Evolutionary conservation across 2,888 invertebrate genomes (phyloP).

Genomic region (Argyresthia goedartella): DNA sequence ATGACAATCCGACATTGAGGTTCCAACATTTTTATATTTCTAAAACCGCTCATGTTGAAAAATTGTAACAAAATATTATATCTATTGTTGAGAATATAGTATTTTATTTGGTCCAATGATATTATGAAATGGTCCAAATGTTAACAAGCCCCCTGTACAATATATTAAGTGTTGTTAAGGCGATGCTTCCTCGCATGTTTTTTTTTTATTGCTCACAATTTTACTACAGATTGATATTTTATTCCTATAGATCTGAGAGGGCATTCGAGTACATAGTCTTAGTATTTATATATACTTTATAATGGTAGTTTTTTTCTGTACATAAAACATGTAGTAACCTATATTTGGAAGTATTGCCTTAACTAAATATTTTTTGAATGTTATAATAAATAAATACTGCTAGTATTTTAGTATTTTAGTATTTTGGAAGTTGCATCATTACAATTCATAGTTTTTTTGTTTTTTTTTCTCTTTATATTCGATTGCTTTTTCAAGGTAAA

Average conservation of each 20-base stretch:
- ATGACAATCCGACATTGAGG: conserved; percentile 11
- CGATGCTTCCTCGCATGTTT: conserved; percentile 20
- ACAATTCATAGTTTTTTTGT: background rate
- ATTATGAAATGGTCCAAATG: conserved; percentile 45
- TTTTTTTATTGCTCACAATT: conserved; percentile 2
- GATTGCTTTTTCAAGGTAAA: background rate
- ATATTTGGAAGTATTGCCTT: conserved; percentile 12
- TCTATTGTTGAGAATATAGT: conserved; percentile 59
- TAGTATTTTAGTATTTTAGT: conserved; percentile 21
- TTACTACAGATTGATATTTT: background rate
- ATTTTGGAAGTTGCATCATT: conserved; percentile 3
- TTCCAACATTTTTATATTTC: conserved; percentile 28
- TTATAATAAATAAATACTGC: conserved; percentile 20
- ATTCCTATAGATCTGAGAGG: background rate
- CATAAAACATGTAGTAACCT: background rate
- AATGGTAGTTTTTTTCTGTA: no score
- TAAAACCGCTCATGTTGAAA: conserved; percentile 34
- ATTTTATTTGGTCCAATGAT: conserved; percentile 61
- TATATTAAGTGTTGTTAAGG: conserved; percentile 30
- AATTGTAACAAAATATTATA: conserved; percentile 35
- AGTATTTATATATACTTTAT: background rate
- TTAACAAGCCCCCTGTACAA: conserved; percentile 39
- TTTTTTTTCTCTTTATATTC: conserved; percentile 1
- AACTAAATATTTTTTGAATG: conserved; percentile 15
- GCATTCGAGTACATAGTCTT: background rate